Evolutionary conservation across 2,888 invertebrate genomes (phyloP).

Genomic region (Pristionchus japonicus): DNA sequence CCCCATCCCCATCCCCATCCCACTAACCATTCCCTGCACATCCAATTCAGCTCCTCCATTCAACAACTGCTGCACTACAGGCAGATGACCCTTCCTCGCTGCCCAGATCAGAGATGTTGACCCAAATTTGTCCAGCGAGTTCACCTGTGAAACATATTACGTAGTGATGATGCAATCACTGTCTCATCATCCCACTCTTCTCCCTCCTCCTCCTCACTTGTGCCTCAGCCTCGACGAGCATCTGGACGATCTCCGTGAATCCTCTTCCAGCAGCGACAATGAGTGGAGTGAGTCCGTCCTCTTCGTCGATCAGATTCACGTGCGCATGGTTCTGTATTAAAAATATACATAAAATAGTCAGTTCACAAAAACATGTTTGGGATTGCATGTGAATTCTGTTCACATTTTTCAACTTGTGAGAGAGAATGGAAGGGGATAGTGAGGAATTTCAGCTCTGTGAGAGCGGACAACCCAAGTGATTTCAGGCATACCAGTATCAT

Average conservation of each 20-base stretch:
- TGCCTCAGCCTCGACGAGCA: conserved; percentile 85
- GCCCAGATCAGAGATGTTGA: conserved; percentile 89
- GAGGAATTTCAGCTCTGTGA: not conserved
- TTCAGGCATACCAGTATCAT: not conserved
- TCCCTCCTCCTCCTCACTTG: conserved; percentile 55
- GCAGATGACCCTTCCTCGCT: conserved; percentile 83
- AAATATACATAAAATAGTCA: too few species aligned
- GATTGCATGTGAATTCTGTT: too few species aligned
- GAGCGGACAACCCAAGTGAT: not conserved
- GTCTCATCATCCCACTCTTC: not conserved
- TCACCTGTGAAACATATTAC: conserved; percentile 60
- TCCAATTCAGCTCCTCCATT: conserved; percentile 90
- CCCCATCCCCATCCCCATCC: conserved; percentile 83
- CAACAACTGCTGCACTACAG: conserved; percentile 87
- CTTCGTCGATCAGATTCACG: conserved; percentile 93
- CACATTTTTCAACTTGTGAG: too few species aligned
- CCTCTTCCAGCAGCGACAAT: conserved; percentile 82
- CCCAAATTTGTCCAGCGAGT: conserved; percentile 75
- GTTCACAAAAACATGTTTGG: too few species aligned
- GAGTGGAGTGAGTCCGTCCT: conserved; percentile 75
- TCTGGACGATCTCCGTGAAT: conserved; percentile 86
- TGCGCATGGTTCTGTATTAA: conserved; percentile 83
- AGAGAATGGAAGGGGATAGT: not conserved
- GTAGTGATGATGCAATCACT: too few species aligned
- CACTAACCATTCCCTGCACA: conserved; percentile 87